Conservation (phyloP, 2,888 invertebrate species). For the Rhabditoides inermis region DNA sequence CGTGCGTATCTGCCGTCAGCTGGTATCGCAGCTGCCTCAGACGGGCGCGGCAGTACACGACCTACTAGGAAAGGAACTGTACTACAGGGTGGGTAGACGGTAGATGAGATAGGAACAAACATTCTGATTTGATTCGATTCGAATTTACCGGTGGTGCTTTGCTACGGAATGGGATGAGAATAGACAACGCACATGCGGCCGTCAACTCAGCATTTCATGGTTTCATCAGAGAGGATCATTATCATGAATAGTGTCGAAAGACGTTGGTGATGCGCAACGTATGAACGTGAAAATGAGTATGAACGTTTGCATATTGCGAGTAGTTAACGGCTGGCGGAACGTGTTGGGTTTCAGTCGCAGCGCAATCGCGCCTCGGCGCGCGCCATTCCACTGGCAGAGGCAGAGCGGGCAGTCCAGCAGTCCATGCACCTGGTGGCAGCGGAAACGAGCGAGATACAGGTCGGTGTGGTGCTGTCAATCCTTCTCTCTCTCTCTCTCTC, state of each 20-base stretch:
- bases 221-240: slow-evolving; percentile 8
- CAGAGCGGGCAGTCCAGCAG: slow-evolving; percentile 71
- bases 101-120: too few relatives aligned
- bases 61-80: slow-evolving; percentile 78
- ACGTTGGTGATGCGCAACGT: too few relatives aligned
- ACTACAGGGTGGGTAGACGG: slow-evolving; percentile 66
- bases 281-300: too few relatives aligned
- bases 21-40: slow-evolving; percentile 82
- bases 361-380: slow-evolving; percentile 19
- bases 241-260: too few relatives aligned
- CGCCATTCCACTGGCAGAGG: slow-evolving; percentile 56
- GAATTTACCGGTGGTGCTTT: too few relatives aligned
- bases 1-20: slow-evolving; percentile 71
- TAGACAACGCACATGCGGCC: too few relatives aligned
- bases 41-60: slow-evolving; percentile 84
- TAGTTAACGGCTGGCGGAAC: too few relatives aligned
- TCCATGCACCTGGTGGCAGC: slow-evolving; percentile 62
- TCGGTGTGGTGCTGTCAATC: slow-evolving; percentile 15
- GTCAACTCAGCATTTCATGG: too few relatives aligned
- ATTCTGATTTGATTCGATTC: too few relatives aligned
- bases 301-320: too few relatives aligned
- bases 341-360: too few relatives aligned
- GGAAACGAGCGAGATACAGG: slow-evolving; percentile 52
- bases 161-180: too few relatives aligned
- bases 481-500: slow-evolving; percentile 2